Base-by-base conservation (phyloP, 2,888 invertebrate genomes). In the Sphaerophoria taeniata region DNA sequence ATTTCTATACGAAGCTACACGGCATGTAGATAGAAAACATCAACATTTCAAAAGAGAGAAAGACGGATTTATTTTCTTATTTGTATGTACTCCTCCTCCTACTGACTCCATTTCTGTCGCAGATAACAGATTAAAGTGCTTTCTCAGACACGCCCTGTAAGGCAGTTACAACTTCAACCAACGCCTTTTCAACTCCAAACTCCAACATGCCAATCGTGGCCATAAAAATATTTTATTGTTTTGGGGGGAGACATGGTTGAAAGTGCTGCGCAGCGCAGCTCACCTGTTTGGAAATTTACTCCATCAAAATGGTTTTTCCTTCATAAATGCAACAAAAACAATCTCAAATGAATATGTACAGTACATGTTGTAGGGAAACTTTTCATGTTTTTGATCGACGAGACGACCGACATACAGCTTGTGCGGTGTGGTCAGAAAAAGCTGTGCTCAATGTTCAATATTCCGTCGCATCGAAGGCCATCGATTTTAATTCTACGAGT, bases 21-120 rank as follows among this genome's bases (percentile, higher is more conserved):
- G 11, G 43, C 11, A 43, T 43, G 12, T 43, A 11, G 51, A 69
- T 34, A 33, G 51, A 75, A 49, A 49, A 2, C 9, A 43, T 7
- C 12, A 49, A 12, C 16, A 60, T 43, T 11, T 36, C 33, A 14
- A 6, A 31, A 55, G 72, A 79, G 72, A 47, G 51, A 49, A 51
- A 75, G 58, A 76, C 24, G 24, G 72, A 47, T 33, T 53, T 61
- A 14, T 65, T 2, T 24, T 24, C 24, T 24, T 24, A 24, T 2
- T 24, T 24, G 7, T 51, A 4, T 36, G 33, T 33, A 33, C 53
- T 55, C 24, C 67, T 71, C 71, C 84, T 56, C 80, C 72, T 53
- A 60, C 9, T 4, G 75, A 76, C 80, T 80, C 84, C 84, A 85
- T 85, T 80, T 74, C 39, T 74, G 24, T 58, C 2, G 2, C 7